Evolutionary conservation across 1,140 invertebrate genomes (phyloP).

Genomic region (Bombus pascuorum): DNA sequence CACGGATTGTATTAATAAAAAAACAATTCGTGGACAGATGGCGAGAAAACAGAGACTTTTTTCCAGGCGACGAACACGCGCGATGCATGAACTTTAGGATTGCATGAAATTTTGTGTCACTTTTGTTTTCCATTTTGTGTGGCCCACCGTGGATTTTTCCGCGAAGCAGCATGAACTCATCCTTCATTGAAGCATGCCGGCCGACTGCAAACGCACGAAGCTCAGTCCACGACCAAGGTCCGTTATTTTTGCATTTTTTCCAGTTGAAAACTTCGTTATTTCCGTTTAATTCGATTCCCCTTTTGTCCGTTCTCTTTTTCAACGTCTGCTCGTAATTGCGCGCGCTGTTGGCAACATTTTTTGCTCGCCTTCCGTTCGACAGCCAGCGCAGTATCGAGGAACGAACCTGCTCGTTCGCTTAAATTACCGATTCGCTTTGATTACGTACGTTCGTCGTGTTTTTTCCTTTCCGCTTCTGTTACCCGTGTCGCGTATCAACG

Average conservation of each 20-base stretch:
- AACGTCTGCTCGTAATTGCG: background rate
- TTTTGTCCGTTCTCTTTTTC: background rate
- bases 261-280: background rate
- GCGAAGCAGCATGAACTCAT: conserved; percentile 80
- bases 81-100: conserved; percentile 30
- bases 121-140: conserved; percentile 62
- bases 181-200: conserved; percentile 74
- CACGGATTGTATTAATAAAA: background rate
- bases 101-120: conserved; percentile 59
- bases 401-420: background rate
- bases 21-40: background rate
- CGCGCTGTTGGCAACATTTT: background rate
- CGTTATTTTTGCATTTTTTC: conserved; percentile 35
- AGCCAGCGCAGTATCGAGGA: background rate
- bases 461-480: background rate
- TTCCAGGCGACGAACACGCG: conserved; percentile 10
- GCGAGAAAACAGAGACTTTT: background rate
- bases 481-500: background rate
- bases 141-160: conserved; percentile 59
- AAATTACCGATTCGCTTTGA: background rate
- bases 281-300: background rate
- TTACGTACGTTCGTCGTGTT: background rate
- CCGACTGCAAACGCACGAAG: conserved; percentile 53
- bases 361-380: background rate
- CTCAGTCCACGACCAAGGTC: conserved; percentile 60